Evolutionary conservation across 2,797 vertebrate species (phyloP), one percentile per base, ranked within the genome.

Genomic region (Sebastes taczanowskii): DNA sequence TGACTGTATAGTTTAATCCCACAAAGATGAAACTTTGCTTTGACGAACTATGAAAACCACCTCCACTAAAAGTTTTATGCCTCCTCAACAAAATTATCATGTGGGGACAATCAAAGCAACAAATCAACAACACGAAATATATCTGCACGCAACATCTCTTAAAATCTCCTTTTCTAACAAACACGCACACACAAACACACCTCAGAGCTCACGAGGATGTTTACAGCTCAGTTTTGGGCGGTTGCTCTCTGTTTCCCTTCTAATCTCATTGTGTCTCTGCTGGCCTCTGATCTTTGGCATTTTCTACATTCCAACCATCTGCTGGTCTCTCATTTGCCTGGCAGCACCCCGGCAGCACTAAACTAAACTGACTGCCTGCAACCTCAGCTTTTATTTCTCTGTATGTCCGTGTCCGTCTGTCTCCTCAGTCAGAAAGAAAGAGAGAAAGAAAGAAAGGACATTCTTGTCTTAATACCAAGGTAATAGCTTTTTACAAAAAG

Each of bases 261-360:
- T 87, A 91, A 89, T 92, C 89, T 87, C 77, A 85, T 91, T 89
- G 83, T 93, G 85, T 87, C 84, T 88, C 69, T 53, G 27, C 35
- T 81, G 83, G 82, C 90, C 87, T 94, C 89, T 92, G 92, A 93
- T 92, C 93, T 93, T 84, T 91, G 75, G 77, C 89, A 91, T 90
- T 91, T 93, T 89, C 77, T 11, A 86, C 91, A 94, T 94, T 94
- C 93, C 93, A 92, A 74, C 89, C 90, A 93, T 94, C 89, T 92
- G 89, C 86, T 86, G 80, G 56, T 78, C 88, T 91, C 77, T 93
- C 89, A 91, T 92, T 93, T 93, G 83, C 84, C 74, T 87, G 78
- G 88, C 85, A 91, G 82, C 86, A 74, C 32, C 68, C 49, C 81
- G 76, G 79, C 85, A 78, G 74, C 81, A 78, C 85, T 59, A 86